Evolutionary conservation across 2,888 invertebrate genomes (phyloP).

Genomic region (Nemoura dubitans): DNA sequence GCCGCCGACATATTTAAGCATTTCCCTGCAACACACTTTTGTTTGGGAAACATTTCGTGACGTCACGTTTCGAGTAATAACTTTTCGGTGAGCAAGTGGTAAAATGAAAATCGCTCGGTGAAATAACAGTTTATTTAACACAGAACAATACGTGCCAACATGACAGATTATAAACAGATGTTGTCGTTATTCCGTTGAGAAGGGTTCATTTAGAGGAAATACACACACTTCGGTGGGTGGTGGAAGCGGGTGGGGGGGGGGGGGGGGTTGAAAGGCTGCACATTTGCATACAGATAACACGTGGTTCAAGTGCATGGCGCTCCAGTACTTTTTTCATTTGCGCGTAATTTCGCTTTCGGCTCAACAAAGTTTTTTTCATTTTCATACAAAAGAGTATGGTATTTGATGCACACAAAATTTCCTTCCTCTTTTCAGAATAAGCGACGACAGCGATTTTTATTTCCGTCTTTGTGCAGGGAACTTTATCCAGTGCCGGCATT

Average conservation of each 20-base stretch:
- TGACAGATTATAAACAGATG: slow-evolving; percentile 12
- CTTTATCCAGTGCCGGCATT: not conserved
- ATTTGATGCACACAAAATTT: not conserved
- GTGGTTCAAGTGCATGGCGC: not conserved
- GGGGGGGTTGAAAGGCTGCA: not conserved
- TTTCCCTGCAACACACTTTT: not conserved
- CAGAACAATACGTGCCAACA: slow-evolving; percentile 5
- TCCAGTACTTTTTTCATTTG: not conserved
- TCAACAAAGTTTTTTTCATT: not conserved
- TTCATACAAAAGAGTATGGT: not conserved
- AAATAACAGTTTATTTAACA: not conserved
- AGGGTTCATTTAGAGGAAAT: slow-evolving; percentile 7
- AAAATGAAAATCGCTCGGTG: slow-evolving; percentile 4
- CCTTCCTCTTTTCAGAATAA: not conserved
- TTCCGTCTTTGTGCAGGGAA: not conserved
- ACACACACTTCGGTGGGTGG: not conserved
- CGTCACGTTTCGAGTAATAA: not conserved
- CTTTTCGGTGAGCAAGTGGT: not conserved
- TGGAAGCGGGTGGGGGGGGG: not conserved
- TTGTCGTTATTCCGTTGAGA: slow-evolving; percentile 7
- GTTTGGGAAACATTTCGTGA: not conserved
- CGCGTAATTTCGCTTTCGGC: not conserved
- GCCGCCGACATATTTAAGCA: not conserved
- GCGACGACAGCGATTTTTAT: not conserved
- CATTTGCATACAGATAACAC: not conserved